Evolutionary conservation across 2,888 invertebrate genomes (phyloP).

Genomic region (Eilema caniola): DNA sequence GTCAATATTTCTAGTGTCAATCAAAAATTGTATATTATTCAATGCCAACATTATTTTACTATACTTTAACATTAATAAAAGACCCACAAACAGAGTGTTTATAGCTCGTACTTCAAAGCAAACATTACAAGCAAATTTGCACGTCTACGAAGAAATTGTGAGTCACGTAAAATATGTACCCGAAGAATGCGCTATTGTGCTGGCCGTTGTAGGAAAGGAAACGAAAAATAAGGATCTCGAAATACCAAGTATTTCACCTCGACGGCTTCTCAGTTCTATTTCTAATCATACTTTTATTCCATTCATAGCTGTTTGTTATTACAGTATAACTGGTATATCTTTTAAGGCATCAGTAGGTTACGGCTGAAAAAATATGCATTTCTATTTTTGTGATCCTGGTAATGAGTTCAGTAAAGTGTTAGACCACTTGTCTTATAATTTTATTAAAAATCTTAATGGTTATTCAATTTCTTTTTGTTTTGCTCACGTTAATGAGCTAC

Average conservation of each 20-base stretch:
- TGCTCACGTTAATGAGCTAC: neutral
- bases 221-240: constrained; percentile 32
- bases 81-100: constrained; percentile 23
- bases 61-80: no score
- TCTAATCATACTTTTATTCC: constrained; percentile 19
- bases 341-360: neutral
- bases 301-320: constrained; percentile 7
- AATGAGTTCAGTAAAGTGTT: neutral
- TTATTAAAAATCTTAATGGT: neutral
- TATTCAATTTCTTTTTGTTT: neutral
- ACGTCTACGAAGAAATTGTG: constrained; percentile 42
- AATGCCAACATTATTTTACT: no score
- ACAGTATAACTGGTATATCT: no score
- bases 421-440: neutral
- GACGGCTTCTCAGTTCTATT: constrained; percentile 18
- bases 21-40: no score
- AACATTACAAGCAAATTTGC: constrained; percentile 39
- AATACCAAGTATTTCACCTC: constrained; percentile 36
- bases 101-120: constrained; percentile 31
- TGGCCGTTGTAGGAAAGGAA: constrained; percentile 30
- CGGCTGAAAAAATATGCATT: no score
- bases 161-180: constrained; percentile 48
- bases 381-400: neutral
- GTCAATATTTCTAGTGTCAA: neutral
- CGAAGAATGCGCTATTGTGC: constrained; percentile 44